phyloP scores from a whole-genome alignment of 2,888 invertebrate genomes.

The Congeria kusceri region DNA sequence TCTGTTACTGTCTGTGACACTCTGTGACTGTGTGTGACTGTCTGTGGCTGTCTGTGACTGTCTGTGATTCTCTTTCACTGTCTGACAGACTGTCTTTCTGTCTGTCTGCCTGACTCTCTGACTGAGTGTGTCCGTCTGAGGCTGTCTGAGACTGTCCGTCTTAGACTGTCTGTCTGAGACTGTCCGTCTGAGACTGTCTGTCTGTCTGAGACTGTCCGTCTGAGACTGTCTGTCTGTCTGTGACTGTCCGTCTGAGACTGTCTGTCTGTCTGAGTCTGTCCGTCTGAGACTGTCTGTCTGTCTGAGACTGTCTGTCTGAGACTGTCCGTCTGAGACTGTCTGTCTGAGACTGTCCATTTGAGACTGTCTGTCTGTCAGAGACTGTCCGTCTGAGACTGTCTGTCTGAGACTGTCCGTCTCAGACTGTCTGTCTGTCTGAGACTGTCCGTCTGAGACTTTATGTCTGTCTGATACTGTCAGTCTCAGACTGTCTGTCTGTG shows the following conservation, averaged over 20 bases:
- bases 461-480: too few relatives aligned
- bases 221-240: too few relatives aligned
- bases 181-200: not conserved
- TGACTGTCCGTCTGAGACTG: not conserved
- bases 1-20: not conserved
- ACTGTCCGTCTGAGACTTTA: not conserved
- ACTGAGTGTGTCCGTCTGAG: not conserved
- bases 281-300: not conserved
- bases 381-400: not conserved
- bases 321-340: not conserved
- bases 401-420: not conserved
- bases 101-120: constrained; percentile 14
- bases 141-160: not conserved
- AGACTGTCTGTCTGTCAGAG: too few relatives aligned
- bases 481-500: too few relatives aligned
- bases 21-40: constrained; percentile 13
- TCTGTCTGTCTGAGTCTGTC: not conserved
- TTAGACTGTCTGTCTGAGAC: too few relatives aligned
- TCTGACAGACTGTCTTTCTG: constrained; percentile 8
- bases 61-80: constrained; percentile 11
- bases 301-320: not conserved
- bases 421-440: not conserved
- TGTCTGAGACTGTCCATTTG: too few relatives aligned
- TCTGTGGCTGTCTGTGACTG: too few relatives aligned
- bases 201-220: too few relatives aligned